A percentile compares a stretch with the other conserved stretches of the same genome.
phyloP scores from a whole-genome alignment of 2,888 invertebrate species.

The Lepeophtheirus nordmannii region DNA sequence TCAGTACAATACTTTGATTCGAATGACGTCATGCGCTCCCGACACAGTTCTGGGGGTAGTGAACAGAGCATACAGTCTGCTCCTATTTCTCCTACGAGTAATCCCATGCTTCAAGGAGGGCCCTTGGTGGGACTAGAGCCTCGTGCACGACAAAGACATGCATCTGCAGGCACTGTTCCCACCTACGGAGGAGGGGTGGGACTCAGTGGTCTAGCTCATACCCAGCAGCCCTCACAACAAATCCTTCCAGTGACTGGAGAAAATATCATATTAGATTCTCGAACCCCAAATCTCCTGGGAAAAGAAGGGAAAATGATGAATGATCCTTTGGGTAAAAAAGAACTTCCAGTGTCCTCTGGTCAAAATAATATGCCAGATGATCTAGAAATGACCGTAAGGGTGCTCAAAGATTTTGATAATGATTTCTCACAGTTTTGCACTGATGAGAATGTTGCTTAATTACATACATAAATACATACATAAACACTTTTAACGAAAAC shows the following conservation, averaged over 20 bases:
- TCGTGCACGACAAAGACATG: conserved; percentile 11
- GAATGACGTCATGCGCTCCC: conserved; percentile 12
- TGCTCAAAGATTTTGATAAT: conserved; percentile 15
- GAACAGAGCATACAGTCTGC: conserved; percentile 16
- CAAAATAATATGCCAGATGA: conserved; percentile 10
- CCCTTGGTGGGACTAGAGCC: background rate
- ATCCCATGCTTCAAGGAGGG: background rate
- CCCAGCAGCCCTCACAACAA: background rate
- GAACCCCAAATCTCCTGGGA: background rate
- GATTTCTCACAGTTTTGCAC: conserved; percentile 13
- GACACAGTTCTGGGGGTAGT: conserved; percentile 15
- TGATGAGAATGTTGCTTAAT: background rate
- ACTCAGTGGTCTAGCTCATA: background rate
- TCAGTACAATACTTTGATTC: background rate
- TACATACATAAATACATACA: background rate
- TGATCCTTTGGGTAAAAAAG: background rate
- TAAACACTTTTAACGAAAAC: background rate
- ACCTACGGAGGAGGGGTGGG: background rate
- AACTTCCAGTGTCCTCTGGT: background rate
- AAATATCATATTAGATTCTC: background rate
- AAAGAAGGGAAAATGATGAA: background rate
- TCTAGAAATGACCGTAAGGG: conserved; percentile 11
- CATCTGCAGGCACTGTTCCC: conserved; percentile 15
- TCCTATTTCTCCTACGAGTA: conserved; percentile 6
- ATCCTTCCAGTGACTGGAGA: background rate